Conservation (phyloP, 1,140 invertebrate genomes). For the Caenorhabditis remanei region DNA sequence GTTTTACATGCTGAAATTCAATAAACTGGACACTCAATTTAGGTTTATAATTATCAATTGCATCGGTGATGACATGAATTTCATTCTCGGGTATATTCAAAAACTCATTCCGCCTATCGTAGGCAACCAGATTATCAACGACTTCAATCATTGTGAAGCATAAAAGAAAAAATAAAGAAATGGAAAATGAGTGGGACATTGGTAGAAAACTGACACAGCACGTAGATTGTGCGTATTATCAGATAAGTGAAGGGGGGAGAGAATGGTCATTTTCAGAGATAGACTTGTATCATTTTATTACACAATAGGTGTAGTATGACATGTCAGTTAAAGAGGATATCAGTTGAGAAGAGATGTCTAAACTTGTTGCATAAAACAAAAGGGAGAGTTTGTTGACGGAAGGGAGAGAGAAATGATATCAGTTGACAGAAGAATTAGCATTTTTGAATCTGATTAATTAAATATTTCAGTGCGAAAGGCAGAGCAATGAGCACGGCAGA, state of each 20-base stretch:
- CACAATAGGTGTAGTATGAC: slow-evolving; percentile 49
- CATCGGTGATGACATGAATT: slow-evolving; percentile 28
- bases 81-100: slow-evolving; percentile 46
- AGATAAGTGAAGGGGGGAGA: neutral
- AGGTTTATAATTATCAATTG: slow-evolving; percentile 41
- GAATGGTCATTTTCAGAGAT: slow-evolving; percentile 30
- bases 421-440: neutral
- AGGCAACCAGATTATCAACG: slow-evolving; percentile 27
- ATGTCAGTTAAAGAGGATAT: slow-evolving; percentile 21
- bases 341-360: slow-evolving; percentile 12
- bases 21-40: slow-evolving; percentile 36
- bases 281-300: slow-evolving; percentile 52
- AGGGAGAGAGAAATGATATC: neutral
- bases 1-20: slow-evolving; percentile 22
- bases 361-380: slow-evolving; percentile 55
- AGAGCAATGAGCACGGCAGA: too few relatives aligned
- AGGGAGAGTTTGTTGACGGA: slow-evolving; percentile 10
- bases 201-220: neutral
- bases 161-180: neutral
- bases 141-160: neutral
- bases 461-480: too few relatives aligned
- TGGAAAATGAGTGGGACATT: slow-evolving; percentile 32
- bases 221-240: neutral
- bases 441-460: too few relatives aligned
- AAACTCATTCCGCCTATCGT: slow-evolving; percentile 34